Base-by-base conservation (phyloP, 2,888 invertebrate species). In the Acholoe squamosa region DNA sequence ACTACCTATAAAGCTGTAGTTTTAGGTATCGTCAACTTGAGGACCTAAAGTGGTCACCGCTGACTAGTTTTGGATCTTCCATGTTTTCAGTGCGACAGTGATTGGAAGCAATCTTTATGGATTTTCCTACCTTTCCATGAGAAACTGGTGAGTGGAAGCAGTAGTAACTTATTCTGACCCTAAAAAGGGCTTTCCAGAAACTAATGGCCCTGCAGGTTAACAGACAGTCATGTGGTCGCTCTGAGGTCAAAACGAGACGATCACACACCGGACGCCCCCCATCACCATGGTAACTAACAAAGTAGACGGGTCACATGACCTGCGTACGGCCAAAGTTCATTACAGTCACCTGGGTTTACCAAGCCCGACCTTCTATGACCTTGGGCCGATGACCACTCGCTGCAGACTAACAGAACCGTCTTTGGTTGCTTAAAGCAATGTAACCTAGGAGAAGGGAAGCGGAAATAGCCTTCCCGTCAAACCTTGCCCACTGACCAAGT, bases 221-320 rank as follows among this genome's bases (percentile, higher is more conserved):
- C 14, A 0, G 31, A 7, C 31, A 25, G 71, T 71, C 71, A 71
- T 7, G 31, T 71, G 71, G 25, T 71, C 71, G 12, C 28, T 71
- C 14, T 28, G 71, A 71, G 71, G 71, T 71, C 71, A 71, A 25
- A 28, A 25, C 71, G 71, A 71, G 71, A 16, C 71, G 71, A 71
- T 71, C 71, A 71, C 71, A 71, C 28, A 71, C 71, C 71, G 71
- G 71, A 71, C 28, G 28, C 28, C 25, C n/a, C 71, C 71, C 71
- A 71, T 71, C 71, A 71, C 71, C 71, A 71, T 71, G 71, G 71
- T 71, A 71, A 71, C 71, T 71, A 71, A 71, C 71, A 28, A 28
- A 0, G 71, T 71, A 71, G 71, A n/a, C 31, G 71, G 71, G 71
- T 71, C 71, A 71, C 28, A 25, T 71, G 25, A 28, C 71, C 71